Evolutionary conservation across 2,888 invertebrate species (phyloP).

Genomic region (Plebejus argus): DNA sequence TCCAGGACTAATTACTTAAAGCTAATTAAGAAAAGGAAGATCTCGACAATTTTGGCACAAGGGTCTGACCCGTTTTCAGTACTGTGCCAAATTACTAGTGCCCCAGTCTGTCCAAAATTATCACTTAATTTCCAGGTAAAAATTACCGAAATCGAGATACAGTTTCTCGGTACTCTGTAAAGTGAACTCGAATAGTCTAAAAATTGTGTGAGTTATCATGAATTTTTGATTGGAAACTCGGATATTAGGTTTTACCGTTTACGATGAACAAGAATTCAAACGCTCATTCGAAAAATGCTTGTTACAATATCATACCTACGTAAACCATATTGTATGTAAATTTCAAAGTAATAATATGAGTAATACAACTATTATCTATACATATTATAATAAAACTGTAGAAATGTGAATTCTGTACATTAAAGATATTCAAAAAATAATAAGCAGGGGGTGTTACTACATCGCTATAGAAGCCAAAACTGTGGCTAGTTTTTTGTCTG

Average conservation of each 20-base stretch:
- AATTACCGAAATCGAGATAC: background rate
- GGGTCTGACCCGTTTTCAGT: constrained; percentile 1
- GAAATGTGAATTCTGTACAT: too few relatives aligned
- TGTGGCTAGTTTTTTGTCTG: too few relatives aligned
- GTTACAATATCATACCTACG: too few relatives aligned
- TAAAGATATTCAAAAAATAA: too few relatives aligned
- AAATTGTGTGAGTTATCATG: background rate
- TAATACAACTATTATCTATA: too few relatives aligned
- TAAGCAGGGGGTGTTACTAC: too few relatives aligned
- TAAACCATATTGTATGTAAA: too few relatives aligned
- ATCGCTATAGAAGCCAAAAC: too few relatives aligned
- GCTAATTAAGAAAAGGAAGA: constrained; percentile 29
- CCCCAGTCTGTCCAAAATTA: background rate
- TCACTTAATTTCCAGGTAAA: background rate
- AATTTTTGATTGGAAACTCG: background rate
- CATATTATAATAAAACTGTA: too few relatives aligned
- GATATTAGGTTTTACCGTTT: background rate
- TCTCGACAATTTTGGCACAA: constrained; percentile 26
- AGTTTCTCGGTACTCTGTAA: background rate
- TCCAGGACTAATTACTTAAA: constrained; percentile 21
- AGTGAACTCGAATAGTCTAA: background rate
- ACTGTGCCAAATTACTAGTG: constrained; percentile 26
- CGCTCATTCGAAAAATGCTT: background rate
- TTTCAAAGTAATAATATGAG: too few relatives aligned
- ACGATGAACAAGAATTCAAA: background rate